Percentiles rank a stretch among this genome's conserved stretches.
phyloP scores from a whole-genome alignment of 2,113 vertebrate species.

The Rhinichthys klamathensis region DNA sequence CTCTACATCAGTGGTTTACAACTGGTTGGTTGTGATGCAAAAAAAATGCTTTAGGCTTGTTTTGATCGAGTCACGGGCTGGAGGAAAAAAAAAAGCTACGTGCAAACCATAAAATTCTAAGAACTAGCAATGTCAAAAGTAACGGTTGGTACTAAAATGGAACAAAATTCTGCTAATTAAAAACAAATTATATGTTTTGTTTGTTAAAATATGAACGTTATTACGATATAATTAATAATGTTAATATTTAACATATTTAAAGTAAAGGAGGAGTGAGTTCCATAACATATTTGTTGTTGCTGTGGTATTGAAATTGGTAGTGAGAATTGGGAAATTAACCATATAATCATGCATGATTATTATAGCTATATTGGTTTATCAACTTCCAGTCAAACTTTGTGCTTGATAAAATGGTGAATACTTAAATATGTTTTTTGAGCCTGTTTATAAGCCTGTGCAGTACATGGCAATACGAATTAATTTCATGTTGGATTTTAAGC shows the following conservation, averaged over 20 bases:
- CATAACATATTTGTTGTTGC: too few species aligned
- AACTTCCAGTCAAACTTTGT: neutral
- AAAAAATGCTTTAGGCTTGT: neutral
- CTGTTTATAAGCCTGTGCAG: neutral
- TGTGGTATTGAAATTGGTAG: neutral
- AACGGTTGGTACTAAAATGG: neutral
- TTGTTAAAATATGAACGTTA: too few species aligned
- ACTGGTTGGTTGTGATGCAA: neutral
- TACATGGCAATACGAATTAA: neutral
- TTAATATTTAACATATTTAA: too few species aligned
- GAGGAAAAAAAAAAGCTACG: neutral
- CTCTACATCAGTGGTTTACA: neutral
- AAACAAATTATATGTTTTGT: too few species aligned
- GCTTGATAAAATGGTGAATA: neutral
- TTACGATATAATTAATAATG: too few species aligned
- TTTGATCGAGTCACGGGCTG: neutral
- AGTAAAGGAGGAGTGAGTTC: too few species aligned
- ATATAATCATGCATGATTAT: neutral
- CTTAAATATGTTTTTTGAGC: neutral
- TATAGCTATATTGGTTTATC: neutral
- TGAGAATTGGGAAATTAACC: neutral
- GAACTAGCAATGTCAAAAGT: neutral
- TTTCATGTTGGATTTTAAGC: neutral
- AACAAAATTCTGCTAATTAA: neutral
- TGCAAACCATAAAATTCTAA: neutral